A percentile compares a stretch with the other conserved stretches of the same genome.
Evolutionary conservation across 2,797 vertebrate genomes (phyloP).

Genomic region (Sarcophilus harrisii): DNA sequence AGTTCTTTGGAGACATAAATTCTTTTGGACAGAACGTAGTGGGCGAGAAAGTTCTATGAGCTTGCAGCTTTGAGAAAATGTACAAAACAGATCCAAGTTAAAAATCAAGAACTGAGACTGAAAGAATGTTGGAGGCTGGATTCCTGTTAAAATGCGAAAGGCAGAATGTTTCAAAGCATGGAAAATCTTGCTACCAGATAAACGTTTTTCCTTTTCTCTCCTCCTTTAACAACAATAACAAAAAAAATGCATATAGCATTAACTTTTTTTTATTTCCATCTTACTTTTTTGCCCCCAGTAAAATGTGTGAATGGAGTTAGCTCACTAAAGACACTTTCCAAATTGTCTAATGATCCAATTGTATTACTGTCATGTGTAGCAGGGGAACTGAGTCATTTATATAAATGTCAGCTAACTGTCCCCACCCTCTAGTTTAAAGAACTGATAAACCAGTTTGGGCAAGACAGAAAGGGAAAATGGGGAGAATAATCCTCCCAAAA

Average conservation of each 20-base stretch:
- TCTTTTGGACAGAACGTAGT: neutral
- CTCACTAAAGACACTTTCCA: neutral
- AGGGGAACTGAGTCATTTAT: neutral
- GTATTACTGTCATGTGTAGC: neutral
- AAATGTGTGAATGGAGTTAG: neutral
- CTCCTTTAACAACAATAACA: neutral
- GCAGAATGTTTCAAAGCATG: neutral
- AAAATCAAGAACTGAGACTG: constrained; percentile 27
- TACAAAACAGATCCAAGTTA: neutral
- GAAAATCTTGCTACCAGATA: neutral
- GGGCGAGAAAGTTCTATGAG: neutral
- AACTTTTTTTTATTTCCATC: neutral
- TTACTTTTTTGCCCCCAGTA: neutral
- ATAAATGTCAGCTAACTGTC: neutral
- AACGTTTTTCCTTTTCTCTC: neutral
- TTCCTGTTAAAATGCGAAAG: constrained; percentile 3
- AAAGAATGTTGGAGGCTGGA: neutral
- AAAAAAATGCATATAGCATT: neutral
- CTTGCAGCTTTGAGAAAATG: neutral
- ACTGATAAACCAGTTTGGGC: neutral
- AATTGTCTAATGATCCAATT: neutral
- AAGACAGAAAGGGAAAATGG: neutral
- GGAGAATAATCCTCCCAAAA: neutral
- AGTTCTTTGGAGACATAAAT: neutral
- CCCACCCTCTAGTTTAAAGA: neutral